Evolutionary conservation across 2,888 invertebrate genomes (phyloP).

Genomic region (Tuta absoluta): DNA sequence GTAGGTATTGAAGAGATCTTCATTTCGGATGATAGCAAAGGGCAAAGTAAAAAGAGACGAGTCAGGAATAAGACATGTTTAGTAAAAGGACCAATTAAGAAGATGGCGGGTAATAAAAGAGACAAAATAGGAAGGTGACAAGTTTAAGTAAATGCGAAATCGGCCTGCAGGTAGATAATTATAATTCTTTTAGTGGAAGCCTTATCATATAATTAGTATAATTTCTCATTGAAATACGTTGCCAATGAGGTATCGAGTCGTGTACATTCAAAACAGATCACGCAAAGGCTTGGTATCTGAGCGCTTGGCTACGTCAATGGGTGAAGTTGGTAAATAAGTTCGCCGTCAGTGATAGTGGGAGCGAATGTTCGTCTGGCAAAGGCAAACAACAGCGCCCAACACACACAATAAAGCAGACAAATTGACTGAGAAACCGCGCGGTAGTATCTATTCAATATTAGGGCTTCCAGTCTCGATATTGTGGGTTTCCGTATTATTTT

Average conservation of each 20-base stretch:
- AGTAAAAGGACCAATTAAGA: too few species aligned
- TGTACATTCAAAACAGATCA: constrained; percentile 18
- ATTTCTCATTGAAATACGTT: constrained; percentile 18
- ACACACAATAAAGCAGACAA: constrained; percentile 73
- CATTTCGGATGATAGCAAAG: too few species aligned
- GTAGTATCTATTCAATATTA: constrained; percentile 36
- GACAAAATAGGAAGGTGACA: too few species aligned
- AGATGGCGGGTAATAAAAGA: too few species aligned
- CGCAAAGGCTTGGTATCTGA: constrained; percentile 21
- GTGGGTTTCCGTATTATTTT: too few species aligned
- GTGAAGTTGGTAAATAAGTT: constrained; percentile 47
- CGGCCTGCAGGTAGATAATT: too few species aligned
- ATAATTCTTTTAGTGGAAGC: constrained; percentile 4
- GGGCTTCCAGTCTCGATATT: too few species aligned
- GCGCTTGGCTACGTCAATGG: constrained; percentile 29
- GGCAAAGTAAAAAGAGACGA: too few species aligned
- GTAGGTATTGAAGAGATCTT: too few species aligned
- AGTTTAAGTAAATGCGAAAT: too few species aligned
- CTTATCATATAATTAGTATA: constrained; percentile 17
- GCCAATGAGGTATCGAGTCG: constrained; percentile 16
- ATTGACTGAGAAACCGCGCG: constrained; percentile 68
- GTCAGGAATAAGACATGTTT: too few species aligned
- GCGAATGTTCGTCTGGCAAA: constrained; percentile 42
- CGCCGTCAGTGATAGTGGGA: constrained; percentile 43
- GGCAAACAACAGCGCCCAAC: constrained; percentile 52